Evolutionary conservation across 2,113 vertebrate genomes (phyloP).

Genomic region (Pseudorasbora parva): DNA sequence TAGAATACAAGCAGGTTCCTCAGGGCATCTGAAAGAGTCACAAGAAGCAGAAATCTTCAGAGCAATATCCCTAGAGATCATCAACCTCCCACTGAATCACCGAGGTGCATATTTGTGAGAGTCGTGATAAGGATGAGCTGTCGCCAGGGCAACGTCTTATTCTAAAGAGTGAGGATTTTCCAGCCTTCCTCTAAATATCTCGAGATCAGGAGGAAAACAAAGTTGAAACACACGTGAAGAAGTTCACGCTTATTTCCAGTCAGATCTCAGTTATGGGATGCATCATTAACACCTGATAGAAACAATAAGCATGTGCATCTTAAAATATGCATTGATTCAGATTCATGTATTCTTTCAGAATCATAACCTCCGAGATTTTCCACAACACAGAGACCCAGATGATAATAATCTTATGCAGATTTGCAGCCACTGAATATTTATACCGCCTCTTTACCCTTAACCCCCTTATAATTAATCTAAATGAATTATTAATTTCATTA

Average conservation of each 20-base stretch:
- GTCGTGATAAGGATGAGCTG: slow-evolving; percentile 61
- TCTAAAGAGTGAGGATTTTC: slow-evolving; percentile 60
- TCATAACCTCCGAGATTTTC: slow-evolving; percentile 20
- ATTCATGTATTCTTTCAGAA: background rate
- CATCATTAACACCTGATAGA: slow-evolving; percentile 3
- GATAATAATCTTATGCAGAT: slow-evolving; percentile 11
- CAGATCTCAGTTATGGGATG: background rate
- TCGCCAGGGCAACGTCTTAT: slow-evolving; percentile 56
- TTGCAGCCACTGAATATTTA: slow-evolving; percentile 6
- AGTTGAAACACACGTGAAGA: background rate
- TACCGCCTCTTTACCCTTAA: background rate
- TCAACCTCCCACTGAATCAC: slow-evolving; percentile 37
- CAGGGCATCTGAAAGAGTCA: slow-evolving; percentile 50
- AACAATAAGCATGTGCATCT: background rate
- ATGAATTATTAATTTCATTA: background rate
- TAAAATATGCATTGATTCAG: slow-evolving; percentile 12
- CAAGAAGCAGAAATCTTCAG: slow-evolving; percentile 24
- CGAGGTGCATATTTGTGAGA: slow-evolving; percentile 45
- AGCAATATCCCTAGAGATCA: slow-evolving; percentile 38
- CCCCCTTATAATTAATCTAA: background rate
- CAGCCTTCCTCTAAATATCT: slow-evolving; percentile 64
- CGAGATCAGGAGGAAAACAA: slow-evolving; percentile 48
- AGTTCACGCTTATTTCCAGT: background rate
- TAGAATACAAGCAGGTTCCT: slow-evolving; percentile 31
- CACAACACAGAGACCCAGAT: background rate